These are phyloP conservation scores for Amphipoea oculea DNA, from an alignment of 2,888 invertebrate genomes.

Conservation along the genomic window DNA sequence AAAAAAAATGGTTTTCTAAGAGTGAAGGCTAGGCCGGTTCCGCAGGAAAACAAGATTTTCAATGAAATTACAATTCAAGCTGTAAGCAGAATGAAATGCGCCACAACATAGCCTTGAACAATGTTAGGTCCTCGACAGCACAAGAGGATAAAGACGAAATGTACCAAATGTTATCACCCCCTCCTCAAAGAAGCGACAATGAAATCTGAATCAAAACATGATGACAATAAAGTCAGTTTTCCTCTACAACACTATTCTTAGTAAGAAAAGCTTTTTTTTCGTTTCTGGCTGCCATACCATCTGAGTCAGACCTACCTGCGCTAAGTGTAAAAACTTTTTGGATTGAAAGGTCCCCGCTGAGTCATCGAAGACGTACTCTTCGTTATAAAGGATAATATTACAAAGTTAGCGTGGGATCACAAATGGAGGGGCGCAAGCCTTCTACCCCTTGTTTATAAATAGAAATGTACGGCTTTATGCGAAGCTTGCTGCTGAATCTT, in stretches of 20 bases:
- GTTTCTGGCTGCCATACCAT: constrained; percentile 47
- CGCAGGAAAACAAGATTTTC: background rate
- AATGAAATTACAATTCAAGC: background rate
- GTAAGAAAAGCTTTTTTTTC: constrained; percentile 39
- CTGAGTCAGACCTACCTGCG: constrained; percentile 61
- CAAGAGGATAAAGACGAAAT: constrained; percentile 21
- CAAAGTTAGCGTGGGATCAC: constrained; percentile 31
- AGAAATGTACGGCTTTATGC: constrained; percentile 11
- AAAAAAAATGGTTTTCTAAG: background rate
- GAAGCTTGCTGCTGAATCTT: constrained; percentile 12
- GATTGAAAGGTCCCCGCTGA: constrained; percentile 55
- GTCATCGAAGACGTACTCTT: constrained; percentile 43
- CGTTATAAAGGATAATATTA: constrained; percentile 39
- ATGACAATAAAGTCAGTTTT: constrained; percentile 53
- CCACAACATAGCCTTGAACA: background rate
- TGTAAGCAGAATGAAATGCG: background rate
- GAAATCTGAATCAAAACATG: constrained; percentile 26
- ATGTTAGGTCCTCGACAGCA: background rate
- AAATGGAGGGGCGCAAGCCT: constrained; percentile 45
- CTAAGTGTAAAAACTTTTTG: constrained; percentile 56
- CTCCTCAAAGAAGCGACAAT: constrained; percentile 8
- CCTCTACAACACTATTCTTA: constrained; percentile 27
- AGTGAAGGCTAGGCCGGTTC: background rate
- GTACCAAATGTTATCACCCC: constrained; percentile 21
- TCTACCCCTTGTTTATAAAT: constrained; percentile 46